Percentiles rank a stretch among this genome's conserved stretches.
These are phyloP conservation scores for Lysandra bellargus DNA, from an alignment of 2,888 invertebrate species.

Conservation along the genomic window DNA sequence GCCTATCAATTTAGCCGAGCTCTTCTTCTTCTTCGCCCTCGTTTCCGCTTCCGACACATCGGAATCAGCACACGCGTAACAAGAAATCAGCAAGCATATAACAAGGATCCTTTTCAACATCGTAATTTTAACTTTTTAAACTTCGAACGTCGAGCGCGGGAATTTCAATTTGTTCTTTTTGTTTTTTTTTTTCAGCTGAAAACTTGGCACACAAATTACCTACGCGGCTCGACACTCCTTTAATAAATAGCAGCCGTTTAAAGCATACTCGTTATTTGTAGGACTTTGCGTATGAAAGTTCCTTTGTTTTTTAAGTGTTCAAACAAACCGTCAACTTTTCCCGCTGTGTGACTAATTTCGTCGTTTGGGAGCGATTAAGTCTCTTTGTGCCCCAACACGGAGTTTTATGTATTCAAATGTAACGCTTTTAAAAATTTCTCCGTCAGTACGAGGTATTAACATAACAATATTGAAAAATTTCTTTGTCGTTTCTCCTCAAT, in stretches of 20 bases:
- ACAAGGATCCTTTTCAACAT: constrained; percentile 58
- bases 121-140: constrained; percentile 34
- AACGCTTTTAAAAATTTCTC: constrained; percentile 62
- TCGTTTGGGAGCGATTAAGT: constrained; percentile 61
- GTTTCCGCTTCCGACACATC: constrained; percentile 56
- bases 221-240: constrained; percentile 50
- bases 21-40: constrained; percentile 68
- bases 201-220: constrained; percentile 39
- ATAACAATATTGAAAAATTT: constrained; percentile 39
- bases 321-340: constrained; percentile 63
- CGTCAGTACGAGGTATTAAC: constrained; percentile 48
- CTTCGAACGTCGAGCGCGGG: constrained; percentile 6
- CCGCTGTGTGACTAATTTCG: constrained; percentile 66
- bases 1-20: constrained; percentile 60
- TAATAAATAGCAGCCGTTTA: constrained; percentile 60
- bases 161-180: not conserved
- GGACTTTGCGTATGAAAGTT: constrained; percentile 57
- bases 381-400: constrained; percentile 56
- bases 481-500: not conserved
- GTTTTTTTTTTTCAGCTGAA: constrained; percentile 7
- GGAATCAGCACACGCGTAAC: constrained; percentile 62
- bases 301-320: constrained; percentile 64
- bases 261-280: constrained; percentile 54
- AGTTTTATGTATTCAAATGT: constrained; percentile 54
- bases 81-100: constrained; percentile 54